These are phyloP conservation scores for Ptiloglossa arizonensis DNA, from an alignment of 1,140 invertebrate genomes.

Conservation along the genomic window DNA sequence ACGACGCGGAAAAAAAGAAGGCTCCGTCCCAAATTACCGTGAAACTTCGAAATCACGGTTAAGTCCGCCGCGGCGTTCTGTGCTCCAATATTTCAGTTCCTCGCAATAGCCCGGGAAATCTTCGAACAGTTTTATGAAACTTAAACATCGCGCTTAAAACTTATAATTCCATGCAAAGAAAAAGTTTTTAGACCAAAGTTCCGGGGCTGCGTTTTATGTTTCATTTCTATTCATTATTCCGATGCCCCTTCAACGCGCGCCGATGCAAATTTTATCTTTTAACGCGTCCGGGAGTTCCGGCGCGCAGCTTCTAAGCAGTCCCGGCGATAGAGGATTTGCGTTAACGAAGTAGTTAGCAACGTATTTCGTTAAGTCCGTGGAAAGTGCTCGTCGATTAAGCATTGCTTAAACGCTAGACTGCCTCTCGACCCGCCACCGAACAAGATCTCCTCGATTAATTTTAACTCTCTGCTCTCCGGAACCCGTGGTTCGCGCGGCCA, in stretches of 20 bases:
- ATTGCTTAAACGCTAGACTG: constrained; percentile 32
- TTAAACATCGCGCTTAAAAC: constrained; percentile 48
- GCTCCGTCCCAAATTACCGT: neutral
- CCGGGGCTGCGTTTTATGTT: constrained; percentile 34
- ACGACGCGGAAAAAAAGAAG: neutral
- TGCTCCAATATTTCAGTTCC: constrained; percentile 26
- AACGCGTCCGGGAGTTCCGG: neutral
- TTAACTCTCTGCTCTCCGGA: constrained; percentile 11
- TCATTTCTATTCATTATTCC: constrained; percentile 53
- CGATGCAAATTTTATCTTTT: constrained; percentile 50
- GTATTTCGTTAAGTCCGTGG: constrained; percentile 46
- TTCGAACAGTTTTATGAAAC: constrained; percentile 42
- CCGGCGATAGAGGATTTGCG: constrained; percentile 27
- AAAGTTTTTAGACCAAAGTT: constrained; percentile 23
- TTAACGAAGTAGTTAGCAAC: constrained; percentile 21
- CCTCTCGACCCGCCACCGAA: constrained; percentile 31
- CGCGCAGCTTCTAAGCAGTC: neutral
- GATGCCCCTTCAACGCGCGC: constrained; percentile 29
- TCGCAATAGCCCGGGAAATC: constrained; percentile 16
- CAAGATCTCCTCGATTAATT: constrained; percentile 47
- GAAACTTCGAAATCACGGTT: neutral
- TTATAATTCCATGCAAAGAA: constrained; percentile 49
- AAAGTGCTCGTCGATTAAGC: constrained; percentile 42
- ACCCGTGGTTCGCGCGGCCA: too few species aligned
- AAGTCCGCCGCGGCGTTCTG: neutral